Evolutionary conservation across 2,797 vertebrate species (phyloP).

Genomic region (Adelosebastes latens): DNA sequence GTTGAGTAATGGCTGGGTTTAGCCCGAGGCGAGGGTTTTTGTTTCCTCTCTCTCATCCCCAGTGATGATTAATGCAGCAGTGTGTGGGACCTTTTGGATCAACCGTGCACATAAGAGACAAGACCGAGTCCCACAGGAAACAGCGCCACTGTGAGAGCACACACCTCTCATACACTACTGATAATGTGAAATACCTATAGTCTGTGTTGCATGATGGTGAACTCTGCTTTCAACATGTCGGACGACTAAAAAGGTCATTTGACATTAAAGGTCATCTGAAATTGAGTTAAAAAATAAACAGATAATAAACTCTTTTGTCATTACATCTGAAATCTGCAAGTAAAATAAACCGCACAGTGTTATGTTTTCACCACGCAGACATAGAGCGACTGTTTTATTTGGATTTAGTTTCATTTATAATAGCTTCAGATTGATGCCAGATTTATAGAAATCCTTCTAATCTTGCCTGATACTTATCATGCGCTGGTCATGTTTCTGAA

Average conservation of each 20-base stretch:
- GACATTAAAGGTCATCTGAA: slow-evolving; percentile 29
- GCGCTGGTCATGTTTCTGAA: slow-evolving; percentile 63
- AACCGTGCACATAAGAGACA: slow-evolving; percentile 35
- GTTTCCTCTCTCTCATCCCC: slow-evolving; percentile 74
- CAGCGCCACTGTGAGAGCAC: slow-evolving; percentile 39
- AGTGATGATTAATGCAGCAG: slow-evolving; percentile 75
- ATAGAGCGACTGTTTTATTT: slow-evolving; percentile 51
- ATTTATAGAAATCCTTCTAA: slow-evolving; percentile 75
- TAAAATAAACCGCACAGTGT: slow-evolving; percentile 48
- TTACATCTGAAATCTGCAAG: slow-evolving; percentile 45
- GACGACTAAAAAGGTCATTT: slow-evolving; percentile 10
- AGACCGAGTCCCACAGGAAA: slow-evolving; percentile 57
- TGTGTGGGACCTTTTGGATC: slow-evolving; percentile 67
- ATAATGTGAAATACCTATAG: slow-evolving; percentile 6
- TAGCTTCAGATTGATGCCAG: slow-evolving; percentile 62
- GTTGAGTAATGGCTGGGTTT: slow-evolving; percentile 75
- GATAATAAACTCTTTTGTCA: slow-evolving; percentile 40
- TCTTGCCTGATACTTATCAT: slow-evolving; percentile 71
- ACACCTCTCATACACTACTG: slow-evolving; percentile 19
- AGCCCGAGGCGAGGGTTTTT: slow-evolving; percentile 68
- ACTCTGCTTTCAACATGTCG: slow-evolving; percentile 18
- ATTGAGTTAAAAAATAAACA: slow-evolving; percentile 14
- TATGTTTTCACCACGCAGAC: slow-evolving; percentile 38
- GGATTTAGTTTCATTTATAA: slow-evolving; percentile 56
- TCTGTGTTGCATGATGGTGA: slow-evolving; percentile 7